Percentiles rank a stretch among this genome's conserved stretches.
phyloP scores from a whole-genome alignment of 2,888 invertebrate genomes.

The Pheosia tremula region DNA sequence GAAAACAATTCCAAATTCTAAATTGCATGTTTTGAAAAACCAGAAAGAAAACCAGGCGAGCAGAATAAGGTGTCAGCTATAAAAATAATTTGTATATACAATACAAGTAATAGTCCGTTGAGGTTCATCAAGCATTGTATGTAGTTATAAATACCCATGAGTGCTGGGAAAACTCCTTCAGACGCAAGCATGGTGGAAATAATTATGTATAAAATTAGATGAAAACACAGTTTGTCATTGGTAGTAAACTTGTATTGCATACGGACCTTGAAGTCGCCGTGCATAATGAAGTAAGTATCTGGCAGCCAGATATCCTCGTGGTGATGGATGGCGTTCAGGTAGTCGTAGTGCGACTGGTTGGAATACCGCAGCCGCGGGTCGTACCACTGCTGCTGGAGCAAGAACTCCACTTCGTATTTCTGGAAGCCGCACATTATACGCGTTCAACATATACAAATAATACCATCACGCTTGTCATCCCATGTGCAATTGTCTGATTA shows the following conservation, averaged over 20 bases:
- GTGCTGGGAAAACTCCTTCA: slow-evolving; percentile 73
- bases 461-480: too few relatives aligned
- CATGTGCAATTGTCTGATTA: too few relatives aligned
- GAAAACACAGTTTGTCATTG: slow-evolving; percentile 37
- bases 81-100: slow-evolving; percentile 58
- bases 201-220: slow-evolving; percentile 62
- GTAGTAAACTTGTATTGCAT: slow-evolving; percentile 23
- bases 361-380: slow-evolving; percentile 95
- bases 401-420: slow-evolving; percentile 98
- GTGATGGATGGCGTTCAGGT: slow-evolving; percentile 96
- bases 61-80: slow-evolving; percentile 56
- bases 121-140: slow-evolving; percentile 65
- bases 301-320: slow-evolving; percentile 97
- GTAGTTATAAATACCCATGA: slow-evolving; percentile 72
- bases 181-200: slow-evolving; percentile 69
- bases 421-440: slow-evolving; percentile 67
- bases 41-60: slow-evolving; percentile 54
- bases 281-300: slow-evolving; percentile 98
- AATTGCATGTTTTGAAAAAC: slow-evolving; percentile 39
- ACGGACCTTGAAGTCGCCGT: slow-evolving; percentile 94
- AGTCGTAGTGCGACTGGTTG: slow-evolving; percentile 94
- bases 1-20: slow-evolving; percentile 42
- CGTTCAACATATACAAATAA: neutral
- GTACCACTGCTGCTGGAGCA: slow-evolving; percentile 97
- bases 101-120: slow-evolving; percentile 59